A percentile compares a stretch with the other conserved stretches of the same genome.
Conservation (phyloP, 92 coral and sea anemone species). For the Siderastrea siderea region DNA sequence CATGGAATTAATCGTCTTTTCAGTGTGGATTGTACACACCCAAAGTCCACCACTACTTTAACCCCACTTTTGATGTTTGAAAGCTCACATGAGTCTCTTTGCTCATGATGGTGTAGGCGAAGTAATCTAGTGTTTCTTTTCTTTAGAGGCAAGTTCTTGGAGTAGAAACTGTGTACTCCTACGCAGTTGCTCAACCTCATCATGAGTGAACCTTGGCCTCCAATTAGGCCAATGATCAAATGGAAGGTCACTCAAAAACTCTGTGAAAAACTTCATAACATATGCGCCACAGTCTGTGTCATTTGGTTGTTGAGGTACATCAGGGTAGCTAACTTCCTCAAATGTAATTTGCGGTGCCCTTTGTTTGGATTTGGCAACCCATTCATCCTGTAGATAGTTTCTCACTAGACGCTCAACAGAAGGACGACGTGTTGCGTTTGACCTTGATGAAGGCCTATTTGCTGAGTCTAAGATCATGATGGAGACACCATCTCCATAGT, state of each 20-base stretch:
- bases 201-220: no score
- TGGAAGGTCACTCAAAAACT: neutral
- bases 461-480: slow-evolving; percentile 11
- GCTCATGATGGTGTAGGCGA: no score
- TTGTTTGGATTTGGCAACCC: slow-evolving; percentile 1
- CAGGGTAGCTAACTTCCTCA: neutral
- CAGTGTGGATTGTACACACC: no score
- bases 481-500: neutral
- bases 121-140: no score
- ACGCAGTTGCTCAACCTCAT: no score
- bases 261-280: neutral
- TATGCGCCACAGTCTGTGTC: neutral
- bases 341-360: neutral
- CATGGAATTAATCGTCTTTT: no score
- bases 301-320: slow-evolving; percentile 10
- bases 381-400: slow-evolving; percentile 8
- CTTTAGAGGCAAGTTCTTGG: no score
- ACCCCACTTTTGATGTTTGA: no score
- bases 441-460: neutral
- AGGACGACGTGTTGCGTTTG: neutral
- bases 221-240: no score
- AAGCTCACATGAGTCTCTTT: no score
- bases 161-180: no score
- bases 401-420: neutral
- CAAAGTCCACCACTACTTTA: no score